Conservation (phyloP, 2,113 vertebrate species). For the Pelecanus crispus region DNA sequence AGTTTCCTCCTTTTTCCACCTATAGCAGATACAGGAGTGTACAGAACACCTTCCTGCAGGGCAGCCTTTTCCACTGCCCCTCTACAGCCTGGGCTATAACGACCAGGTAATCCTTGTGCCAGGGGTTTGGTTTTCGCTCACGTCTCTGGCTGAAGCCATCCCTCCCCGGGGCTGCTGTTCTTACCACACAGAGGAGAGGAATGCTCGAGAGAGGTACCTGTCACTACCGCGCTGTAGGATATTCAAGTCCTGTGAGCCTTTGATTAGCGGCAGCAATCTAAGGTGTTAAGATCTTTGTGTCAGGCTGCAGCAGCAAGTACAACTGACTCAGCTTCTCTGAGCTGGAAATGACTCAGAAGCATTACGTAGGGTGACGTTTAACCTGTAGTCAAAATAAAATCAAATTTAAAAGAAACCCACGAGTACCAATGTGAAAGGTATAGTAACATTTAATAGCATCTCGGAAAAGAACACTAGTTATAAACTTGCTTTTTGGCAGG, state of each 20-base stretch:
- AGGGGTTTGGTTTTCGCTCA: background rate
- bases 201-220: background rate
- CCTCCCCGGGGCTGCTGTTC: background rate
- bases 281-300: constrained; percentile 15
- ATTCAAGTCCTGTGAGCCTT: background rate
- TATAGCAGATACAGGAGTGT: fast-evolving
- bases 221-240: background rate
- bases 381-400: constrained; percentile 30
- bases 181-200: background rate
- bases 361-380: background rate
- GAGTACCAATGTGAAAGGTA: background rate
- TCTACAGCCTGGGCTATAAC: background rate
- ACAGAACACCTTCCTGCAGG: background rate
- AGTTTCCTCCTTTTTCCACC: background rate
- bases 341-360: constrained; percentile 1
- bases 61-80: background rate
- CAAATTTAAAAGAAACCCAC: background rate
- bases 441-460: constrained; percentile 70
- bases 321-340: background rate
- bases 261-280: background rate
- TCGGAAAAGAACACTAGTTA: constrained; percentile 52
- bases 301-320: background rate
- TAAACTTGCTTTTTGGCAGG: constrained; percentile 65
- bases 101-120: background rate
- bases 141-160: background rate